Conservation (phyloP, 2,888 invertebrate species). For the Choristoneura rosaceana region DNA sequence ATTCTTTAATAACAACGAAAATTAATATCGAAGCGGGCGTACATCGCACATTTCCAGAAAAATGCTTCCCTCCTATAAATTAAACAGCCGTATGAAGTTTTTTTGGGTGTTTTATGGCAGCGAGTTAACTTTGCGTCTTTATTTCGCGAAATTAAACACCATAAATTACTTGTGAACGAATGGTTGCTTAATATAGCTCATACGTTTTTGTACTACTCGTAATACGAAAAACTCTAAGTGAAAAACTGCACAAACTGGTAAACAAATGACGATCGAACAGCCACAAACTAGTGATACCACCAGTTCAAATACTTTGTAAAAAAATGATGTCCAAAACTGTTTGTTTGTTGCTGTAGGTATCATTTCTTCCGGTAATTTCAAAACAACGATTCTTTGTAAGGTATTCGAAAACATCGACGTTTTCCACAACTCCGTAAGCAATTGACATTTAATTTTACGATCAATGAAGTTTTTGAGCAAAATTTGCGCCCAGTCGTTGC, state of each 20-base stretch:
- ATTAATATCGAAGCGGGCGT: conserved; percentile 39
- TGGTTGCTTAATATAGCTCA: conserved; percentile 34
- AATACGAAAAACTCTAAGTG: not conserved
- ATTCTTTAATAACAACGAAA: conserved; percentile 29
- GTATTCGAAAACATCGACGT: conserved; percentile 5
- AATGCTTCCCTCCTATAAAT: conserved; percentile 81
- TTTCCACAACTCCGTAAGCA: not conserved
- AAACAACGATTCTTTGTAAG: conserved; percentile 8
- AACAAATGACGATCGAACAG: not conserved
- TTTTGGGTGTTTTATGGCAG: conserved; percentile 69
- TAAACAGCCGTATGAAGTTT: conserved; percentile 72
- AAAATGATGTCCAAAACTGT: not conserved
- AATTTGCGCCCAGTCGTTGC: not conserved
- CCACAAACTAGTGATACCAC: not conserved
- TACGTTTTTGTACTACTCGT: not conserved
- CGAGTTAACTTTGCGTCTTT: conserved; percentile 72
- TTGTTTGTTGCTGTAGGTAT: not conserved
- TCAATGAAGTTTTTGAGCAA: not conserved
- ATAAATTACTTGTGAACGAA: conserved; percentile 71
- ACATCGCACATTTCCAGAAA: conserved; percentile 52
- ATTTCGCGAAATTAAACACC: conserved; percentile 81
- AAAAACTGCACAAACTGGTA: not conserved
- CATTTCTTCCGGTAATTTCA: not conserved
- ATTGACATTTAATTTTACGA: not conserved
- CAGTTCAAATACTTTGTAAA: no score